A percentile compares a stretch with the other conserved stretches of the same genome.
These are phyloP conservation scores for Daphoenositta chrysoptera DNA, from an alignment of 2,113 vertebrate species.

Conservation along the genomic window DNA sequence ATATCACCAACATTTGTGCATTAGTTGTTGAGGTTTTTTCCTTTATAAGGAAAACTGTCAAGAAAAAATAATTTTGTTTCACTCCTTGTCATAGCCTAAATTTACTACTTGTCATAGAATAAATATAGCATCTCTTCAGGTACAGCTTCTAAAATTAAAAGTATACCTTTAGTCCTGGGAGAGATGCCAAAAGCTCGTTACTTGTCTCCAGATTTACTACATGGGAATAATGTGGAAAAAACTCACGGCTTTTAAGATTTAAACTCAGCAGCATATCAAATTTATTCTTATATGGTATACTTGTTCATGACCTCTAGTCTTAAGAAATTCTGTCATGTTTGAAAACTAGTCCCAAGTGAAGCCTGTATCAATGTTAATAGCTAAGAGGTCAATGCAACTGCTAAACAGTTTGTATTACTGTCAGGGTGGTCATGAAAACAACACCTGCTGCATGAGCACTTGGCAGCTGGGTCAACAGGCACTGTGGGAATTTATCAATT, in stretches of 20 bases:
- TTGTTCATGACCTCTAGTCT: slow-evolving; percentile 78
- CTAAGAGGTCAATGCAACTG: slow-evolving; percentile 93
- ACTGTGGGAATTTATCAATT: slow-evolving; percentile 98
- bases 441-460: slow-evolving; percentile 94
- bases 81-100: slow-evolving; percentile 23
- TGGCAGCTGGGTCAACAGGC: slow-evolving; percentile 99
- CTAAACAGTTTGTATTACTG: slow-evolving; percentile 98
- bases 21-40: background rate
- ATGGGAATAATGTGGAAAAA: slow-evolving; percentile 67
- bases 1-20: background rate
- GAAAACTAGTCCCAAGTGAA: slow-evolving; percentile 82
- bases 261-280: slow-evolving; percentile 73
- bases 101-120: background rate
- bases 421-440: slow-evolving; percentile 99
- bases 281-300: slow-evolving; percentile 80
- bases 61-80: slow-evolving; percentile 1
- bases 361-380: slow-evolving; percentile 85
- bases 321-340: slow-evolving; percentile 81
- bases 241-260: slow-evolving; percentile 63
- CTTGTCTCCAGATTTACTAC: slow-evolving; percentile 61
- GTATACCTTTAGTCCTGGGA: slow-evolving; percentile 56
- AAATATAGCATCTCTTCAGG: slow-evolving; percentile 57
- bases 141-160: slow-evolving; percentile 60
- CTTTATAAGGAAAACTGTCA: slow-evolving; percentile 19
- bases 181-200: slow-evolving; percentile 58